A percentile compares a stretch with the other conserved stretches of the same genome.
Evolutionary conservation across 2,888 invertebrate genomes (phyloP).

Genomic region (Lypha dubia): DNA sequence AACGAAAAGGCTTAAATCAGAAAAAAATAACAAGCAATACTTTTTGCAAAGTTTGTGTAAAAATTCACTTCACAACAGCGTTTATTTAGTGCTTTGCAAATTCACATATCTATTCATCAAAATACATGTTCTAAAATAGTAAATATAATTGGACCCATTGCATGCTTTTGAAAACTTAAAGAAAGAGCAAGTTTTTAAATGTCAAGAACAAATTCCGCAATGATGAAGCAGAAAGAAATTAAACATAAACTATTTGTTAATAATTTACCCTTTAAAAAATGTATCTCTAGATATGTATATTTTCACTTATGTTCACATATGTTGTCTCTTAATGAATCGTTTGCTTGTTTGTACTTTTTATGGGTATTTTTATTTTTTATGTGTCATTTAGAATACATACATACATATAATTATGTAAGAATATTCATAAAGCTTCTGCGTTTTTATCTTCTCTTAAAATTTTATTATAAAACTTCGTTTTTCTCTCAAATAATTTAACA

Average conservation of each 20-base stretch:
- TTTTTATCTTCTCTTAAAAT: slow-evolving; percentile 6
- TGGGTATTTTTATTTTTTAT: not conserved
- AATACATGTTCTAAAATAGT: not conserved
- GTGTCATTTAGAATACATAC: not conserved
- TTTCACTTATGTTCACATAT: not conserved
- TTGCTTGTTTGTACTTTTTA: not conserved
- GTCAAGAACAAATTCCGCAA: not conserved
- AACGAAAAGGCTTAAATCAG: not conserved
- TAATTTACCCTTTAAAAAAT: not conserved
- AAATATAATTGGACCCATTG: not conserved
- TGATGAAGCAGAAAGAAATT: not conserved
- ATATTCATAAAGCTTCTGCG: slow-evolving; percentile 21
- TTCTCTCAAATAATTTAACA: slow-evolving; percentile 4
- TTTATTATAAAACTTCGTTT: slow-evolving; percentile 24
- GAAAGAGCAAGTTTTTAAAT: not conserved
- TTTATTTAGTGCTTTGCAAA: not conserved
- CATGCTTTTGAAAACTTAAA: not conserved
- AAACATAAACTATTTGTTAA: not conserved
- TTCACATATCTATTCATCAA: not conserved
- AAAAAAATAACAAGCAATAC: not conserved
- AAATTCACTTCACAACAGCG: too few relatives aligned
- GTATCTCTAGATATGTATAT: not conserved
- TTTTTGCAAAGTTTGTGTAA: too few relatives aligned
- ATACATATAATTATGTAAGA: not conserved
- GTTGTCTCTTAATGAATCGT: slow-evolving; percentile 10